Base-by-base conservation (phyloP, 64 coral and sea anemone species). In the Acropora tenuis region DNA sequence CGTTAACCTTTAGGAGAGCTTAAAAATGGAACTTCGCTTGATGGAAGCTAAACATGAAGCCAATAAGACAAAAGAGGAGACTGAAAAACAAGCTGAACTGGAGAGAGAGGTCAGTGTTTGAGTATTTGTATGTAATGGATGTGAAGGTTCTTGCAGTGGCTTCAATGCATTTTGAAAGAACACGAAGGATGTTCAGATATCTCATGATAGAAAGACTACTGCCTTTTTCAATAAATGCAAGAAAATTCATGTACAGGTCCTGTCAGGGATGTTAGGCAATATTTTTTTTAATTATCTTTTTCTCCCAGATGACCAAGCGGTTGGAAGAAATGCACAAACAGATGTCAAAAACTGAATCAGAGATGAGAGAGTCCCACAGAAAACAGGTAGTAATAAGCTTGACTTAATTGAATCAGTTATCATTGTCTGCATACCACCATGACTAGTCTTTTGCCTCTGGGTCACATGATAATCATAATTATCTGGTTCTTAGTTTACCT, bases 1-100 rank as follows among this genome's bases (percentile, higher is more conserved):
- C 13, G 55, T 18, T 11, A 88, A 47, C 15, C 41, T 61, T 69
- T 47, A 97, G 95, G 95, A 97, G 75, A 94, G 95, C 82, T 87
- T 97, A 18, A 93, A 94, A 69, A 94, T 97, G 95, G 95, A 97
- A 78, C 87, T 97, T 41, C 93, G 84, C 77, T 80, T 97, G 41
- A 94, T 97, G 69, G 91, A 97, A 74, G 95, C 95, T 47, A 93
- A 89, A 77, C 86, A 97, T 86, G 92, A 97, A 84, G 95, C 95
- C 80, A 86, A 80, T n/a, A 93, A 82, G 43, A 90, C 95, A 41
- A 97, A 97, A 59, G 83, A 94, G 43, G 95, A 97, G 16, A 97
- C 83, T 72, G 95, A 97, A 66, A 82, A 84, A 77, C 92, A 97
- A 88, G 92, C 92, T 73, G 92, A 97, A 6, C 43, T 97, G 8